Base-by-base conservation (phyloP, 2,888 invertebrate genomes). In the Andrena hattorfiana region DNA sequence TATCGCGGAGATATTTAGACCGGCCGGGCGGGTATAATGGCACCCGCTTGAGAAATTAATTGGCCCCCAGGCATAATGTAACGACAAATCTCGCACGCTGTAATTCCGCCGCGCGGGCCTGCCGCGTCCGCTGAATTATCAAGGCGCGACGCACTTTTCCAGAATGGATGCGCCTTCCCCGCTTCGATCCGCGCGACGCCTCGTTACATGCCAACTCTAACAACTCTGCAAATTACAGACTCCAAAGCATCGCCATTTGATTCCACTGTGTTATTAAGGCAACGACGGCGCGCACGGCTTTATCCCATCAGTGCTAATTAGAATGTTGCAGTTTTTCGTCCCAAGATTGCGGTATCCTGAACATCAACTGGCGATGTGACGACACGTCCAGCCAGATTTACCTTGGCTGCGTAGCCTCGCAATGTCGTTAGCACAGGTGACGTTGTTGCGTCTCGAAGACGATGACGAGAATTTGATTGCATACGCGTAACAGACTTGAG, bases 31-130 rank as follows among this genome's bases (percentile, higher is more conserved):
- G 42, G 35, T 30, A 66, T 73, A 66, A 72, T 51, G 71, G 49
- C 62, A 67, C 49, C 77, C 30, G 81, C 64, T 73, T 80, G 69
- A 79, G 79, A 80, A 81, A 81, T 81, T 81, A 80, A 81, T 81
- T 81, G 81, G 81, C 69, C 73, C 72, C 73, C 26, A 51, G 63
- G 72, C 66, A 60, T 74, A 80, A 71, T 70, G 81, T 75, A 75
- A 75, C 74, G 81, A 81, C 81, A 71, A 81, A 75, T 75, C 81
- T 75, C 70, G 70, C 82, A 75, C 75, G 54, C 56, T 81, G 82
- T 82, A 82, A 81, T 82, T 66, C 73, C 35, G 30, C 13, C 8
- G n/a, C 48, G 49, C n/a, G 42, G 28, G 16, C 35, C 48, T 2
- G 28, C 48, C 66, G 48, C 49, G 59, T 56, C 49, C 16, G 67